phyloP scores from a whole-genome alignment of 2,113 vertebrate species.

The Cairina moschata region DNA sequence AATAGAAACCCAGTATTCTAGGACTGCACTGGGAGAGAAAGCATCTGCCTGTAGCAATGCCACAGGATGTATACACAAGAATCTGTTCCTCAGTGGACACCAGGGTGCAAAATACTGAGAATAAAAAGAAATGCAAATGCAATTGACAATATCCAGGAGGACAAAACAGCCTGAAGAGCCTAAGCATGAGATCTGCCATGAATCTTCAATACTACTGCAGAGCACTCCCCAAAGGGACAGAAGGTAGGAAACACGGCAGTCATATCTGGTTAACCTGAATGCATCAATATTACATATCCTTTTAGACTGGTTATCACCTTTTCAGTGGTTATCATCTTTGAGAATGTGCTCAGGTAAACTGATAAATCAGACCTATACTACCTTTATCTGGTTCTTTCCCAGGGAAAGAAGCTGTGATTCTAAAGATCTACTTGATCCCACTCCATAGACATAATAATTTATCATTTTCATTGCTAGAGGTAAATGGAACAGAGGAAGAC shows the following conservation, averaged over 20 bases:
- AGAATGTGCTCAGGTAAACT: neutral
- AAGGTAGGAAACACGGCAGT: slow-evolving; percentile 18
- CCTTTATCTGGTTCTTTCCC: neutral
- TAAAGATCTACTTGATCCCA: neutral
- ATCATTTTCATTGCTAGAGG: neutral
- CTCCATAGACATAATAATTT: neutral
- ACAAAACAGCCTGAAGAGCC: slow-evolving; percentile 24
- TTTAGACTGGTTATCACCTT: slow-evolving; percentile 26
- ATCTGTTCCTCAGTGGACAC: slow-evolving; percentile 23
- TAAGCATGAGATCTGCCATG: neutral
- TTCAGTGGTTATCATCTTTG: neutral
- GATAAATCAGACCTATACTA: neutral
- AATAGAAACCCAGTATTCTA: neutral
- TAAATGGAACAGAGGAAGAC: neutral
- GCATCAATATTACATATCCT: neutral
- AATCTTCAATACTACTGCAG: neutral
- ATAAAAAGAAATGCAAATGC: slow-evolving; percentile 42
- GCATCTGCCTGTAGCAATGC: neutral
- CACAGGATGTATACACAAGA: slow-evolving; percentile 2
- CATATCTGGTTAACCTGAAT: slow-evolving; percentile 29
- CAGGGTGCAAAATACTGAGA: slow-evolving; percentile 7
- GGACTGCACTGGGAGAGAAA: neutral
- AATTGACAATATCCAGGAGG: slow-evolving; percentile 40
- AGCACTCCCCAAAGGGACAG: slow-evolving; percentile 27
- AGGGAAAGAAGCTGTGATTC: neutral